A percentile compares a stretch with the other conserved stretches of the same genome.
Conservation (phyloP, 2,888 invertebrate genomes). For the Agonopterix arenella region DNA sequence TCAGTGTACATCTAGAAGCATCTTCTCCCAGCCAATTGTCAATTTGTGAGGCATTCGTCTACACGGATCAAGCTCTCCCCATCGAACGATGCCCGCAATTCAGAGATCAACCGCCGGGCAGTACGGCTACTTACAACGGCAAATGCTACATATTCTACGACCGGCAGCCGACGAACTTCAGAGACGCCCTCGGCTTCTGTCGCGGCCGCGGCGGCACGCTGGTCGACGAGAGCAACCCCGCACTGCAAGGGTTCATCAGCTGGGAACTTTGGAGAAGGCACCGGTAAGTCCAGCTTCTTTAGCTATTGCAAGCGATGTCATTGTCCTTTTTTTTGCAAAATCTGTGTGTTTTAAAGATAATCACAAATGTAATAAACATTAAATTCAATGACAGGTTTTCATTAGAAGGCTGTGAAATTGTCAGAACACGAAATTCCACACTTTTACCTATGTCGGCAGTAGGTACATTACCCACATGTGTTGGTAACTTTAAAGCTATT, state of each 20-base stretch:
- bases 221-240: slow-evolving; percentile 95
- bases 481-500: neutral
- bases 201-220: slow-evolving; percentile 88
- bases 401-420: too few species aligned
- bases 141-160: slow-evolving; percentile 97
- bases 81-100: slow-evolving; percentile 96
- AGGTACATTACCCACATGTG: too few species aligned
- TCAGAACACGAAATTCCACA: too few species aligned
- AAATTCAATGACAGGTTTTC: too few species aligned
- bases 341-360: too few species aligned
- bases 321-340: too few species aligned
- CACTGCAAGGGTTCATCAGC: slow-evolving; percentile 94
- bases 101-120: slow-evolving; percentile 94
- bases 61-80: slow-evolving; percentile 92
- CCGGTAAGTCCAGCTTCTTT: slow-evolving; percentile 63
- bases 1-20: slow-evolving; percentile 92
- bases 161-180: slow-evolving; percentile 87
- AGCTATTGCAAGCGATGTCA: neutral
- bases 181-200: slow-evolving; percentile 88
- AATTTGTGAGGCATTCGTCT: slow-evolving; percentile 95
- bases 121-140: slow-evolving; percentile 94
- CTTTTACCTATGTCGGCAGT: too few species aligned
- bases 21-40: slow-evolving; percentile 85
- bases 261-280: slow-evolving; percentile 96
- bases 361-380: too few species aligned